Conservation (phyloP, 2,888 invertebrate species). For the Ochropleura plecta region DNA sequence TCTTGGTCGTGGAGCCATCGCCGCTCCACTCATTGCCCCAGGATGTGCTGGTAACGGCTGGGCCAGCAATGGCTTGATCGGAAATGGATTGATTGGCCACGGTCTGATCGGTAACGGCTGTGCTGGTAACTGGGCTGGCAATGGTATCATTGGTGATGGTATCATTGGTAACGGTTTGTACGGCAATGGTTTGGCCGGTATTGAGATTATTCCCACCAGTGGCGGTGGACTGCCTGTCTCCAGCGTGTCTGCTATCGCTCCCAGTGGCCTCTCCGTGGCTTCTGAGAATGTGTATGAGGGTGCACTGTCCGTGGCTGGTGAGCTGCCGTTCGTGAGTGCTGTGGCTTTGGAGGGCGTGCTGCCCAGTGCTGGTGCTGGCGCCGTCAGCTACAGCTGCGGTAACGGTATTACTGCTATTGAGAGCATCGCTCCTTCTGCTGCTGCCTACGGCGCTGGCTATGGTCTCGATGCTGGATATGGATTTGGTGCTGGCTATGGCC, state of each 20-base stretch:
- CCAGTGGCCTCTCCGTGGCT: constrained; percentile 15
- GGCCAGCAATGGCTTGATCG: no score
- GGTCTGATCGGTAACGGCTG: no score
- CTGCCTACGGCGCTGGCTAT: constrained; percentile 13
- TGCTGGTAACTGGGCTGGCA: no score
- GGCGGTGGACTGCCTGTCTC: constrained; percentile 25
- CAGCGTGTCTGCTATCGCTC: constrained; percentile 9
- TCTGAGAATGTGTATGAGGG: constrained; percentile 60
- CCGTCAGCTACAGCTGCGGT: constrained; percentile 52
- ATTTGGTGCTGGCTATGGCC: not conserved
- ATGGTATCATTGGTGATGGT: not conserved
- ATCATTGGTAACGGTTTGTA: no score
- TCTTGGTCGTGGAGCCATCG: no score
- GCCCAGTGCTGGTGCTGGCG: constrained; percentile 73
- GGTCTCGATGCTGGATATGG: not conserved
- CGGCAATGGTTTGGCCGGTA: constrained; percentile 1
- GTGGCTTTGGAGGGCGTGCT: constrained; percentile 73
- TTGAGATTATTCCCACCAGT: constrained; percentile 24
- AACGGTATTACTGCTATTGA: not conserved
- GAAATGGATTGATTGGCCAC: no score
- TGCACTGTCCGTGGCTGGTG: constrained; percentile 70
- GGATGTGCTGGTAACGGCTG: no score
- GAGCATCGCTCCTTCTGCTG: not conserved
- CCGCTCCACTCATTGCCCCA: no score
- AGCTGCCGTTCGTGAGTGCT: constrained; percentile 76